These are phyloP conservation scores for Brachionus rotundiformis DNA, from an alignment of 1,140 invertebrate species.

Conservation along the genomic window DNA sequence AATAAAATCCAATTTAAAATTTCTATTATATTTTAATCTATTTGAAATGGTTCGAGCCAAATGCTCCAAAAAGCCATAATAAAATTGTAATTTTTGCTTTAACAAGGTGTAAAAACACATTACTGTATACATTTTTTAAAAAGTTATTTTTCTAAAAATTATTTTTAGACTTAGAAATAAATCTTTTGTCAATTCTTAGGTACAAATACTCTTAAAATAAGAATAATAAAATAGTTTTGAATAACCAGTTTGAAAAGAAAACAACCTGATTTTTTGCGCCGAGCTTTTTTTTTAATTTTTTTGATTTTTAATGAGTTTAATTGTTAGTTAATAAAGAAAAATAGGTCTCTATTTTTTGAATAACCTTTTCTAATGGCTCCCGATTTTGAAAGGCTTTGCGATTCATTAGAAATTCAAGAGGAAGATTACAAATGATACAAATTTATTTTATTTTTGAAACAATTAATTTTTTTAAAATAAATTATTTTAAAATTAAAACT, in stretches of 20 bases:
- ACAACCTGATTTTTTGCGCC: neutral
- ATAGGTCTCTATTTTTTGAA: neutral
- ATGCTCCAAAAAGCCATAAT: neutral
- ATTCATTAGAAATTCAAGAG: conserved; percentile 12
- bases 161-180: neutral
- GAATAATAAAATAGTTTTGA: neutral
- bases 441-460: neutral
- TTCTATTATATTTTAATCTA: neutral
- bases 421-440: conserved; percentile 1
- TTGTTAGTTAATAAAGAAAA: conserved; percentile 15
- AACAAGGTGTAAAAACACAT: conserved; percentile 15
- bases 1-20: conserved; percentile 1
- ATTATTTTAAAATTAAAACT: neutral
- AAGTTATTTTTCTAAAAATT: neutral
- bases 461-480: neutral
- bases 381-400: neutral
- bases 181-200: neutral
- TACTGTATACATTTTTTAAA: neutral
- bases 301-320: conserved; percentile 1
- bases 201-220: too few relatives aligned
- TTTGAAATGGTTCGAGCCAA: neutral
- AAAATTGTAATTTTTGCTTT: conserved; percentile 24
- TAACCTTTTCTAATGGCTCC: neutral
- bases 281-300: neutral
- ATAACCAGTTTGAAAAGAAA: conserved; percentile 15